A percentile compares a stretch with the other conserved stretches of the same genome.
phyloP scores from a whole-genome alignment of 2,113 vertebrate species.

The Brachirus orientalis region DNA sequence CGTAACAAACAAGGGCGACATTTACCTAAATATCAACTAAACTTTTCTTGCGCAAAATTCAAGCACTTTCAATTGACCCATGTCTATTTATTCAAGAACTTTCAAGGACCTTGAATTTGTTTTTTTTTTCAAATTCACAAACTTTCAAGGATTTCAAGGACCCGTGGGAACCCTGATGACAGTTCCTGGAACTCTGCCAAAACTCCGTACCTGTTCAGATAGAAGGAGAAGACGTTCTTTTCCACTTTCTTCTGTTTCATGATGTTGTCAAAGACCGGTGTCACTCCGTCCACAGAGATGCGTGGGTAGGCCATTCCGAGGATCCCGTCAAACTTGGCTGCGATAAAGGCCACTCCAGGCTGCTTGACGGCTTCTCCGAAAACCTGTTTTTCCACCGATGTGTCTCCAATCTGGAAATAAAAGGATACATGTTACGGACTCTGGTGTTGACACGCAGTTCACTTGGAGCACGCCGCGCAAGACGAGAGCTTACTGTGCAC shows the following conservation, averaged over 20 bases:
- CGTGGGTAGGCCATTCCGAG: conserved; percentile 90
- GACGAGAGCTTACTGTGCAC: conserved; percentile 64
- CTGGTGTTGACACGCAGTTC: not conserved
- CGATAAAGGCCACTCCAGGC: conserved; percentile 90
- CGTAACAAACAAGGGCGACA: no score
- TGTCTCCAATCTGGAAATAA: conserved; percentile 69
- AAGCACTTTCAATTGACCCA: no score
- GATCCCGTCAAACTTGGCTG: conserved; percentile 96
- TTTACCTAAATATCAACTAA: no score
- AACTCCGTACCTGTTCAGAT: conserved; percentile 90
- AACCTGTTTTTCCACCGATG: conserved; percentile 82
- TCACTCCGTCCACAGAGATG: conserved; percentile 88
- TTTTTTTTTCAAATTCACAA: no score
- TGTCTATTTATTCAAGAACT: no score
- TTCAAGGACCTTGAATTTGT: no score
- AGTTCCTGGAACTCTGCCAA: no score
- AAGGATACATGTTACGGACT: not conserved
- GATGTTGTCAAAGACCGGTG: conserved; percentile 91
- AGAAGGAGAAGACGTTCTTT: conserved; percentile 93
- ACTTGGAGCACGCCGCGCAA: not conserved
- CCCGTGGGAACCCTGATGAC: no score
- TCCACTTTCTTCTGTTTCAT: conserved; percentile 90
- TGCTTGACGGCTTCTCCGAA: conserved; percentile 95
- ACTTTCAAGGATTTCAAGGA: no score
- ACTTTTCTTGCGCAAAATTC: no score